These are phyloP conservation scores for Chelon labrosus DNA, from an alignment of 2,797 vertebrate species.

Conservation along the genomic window DNA sequence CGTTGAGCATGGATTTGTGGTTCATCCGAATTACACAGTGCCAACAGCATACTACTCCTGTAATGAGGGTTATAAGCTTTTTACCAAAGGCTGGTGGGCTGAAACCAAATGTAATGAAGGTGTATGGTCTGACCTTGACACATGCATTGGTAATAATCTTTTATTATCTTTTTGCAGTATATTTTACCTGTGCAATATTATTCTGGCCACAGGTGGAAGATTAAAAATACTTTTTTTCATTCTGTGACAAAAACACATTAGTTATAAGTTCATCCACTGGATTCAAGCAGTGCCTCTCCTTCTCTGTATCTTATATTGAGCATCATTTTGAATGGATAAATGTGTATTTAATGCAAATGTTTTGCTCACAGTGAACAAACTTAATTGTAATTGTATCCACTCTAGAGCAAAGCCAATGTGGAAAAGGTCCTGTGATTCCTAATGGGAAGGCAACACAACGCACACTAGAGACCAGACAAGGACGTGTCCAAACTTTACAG, in stretches of 20 bases:
- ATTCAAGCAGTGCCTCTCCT: no score
- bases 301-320: background rate
- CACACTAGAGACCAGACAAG: background rate
- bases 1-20: slow-evolving; percentile 41
- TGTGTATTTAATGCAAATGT: background rate
- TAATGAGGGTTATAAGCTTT: slow-evolving; percentile 42
- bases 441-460: background rate
- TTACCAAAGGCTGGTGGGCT: slow-evolving; percentile 65
- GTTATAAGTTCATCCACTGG: no score
- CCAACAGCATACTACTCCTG: slow-evolving; percentile 55
- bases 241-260: no score
- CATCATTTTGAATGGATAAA: background rate
- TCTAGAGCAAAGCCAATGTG: slow-evolving; percentile 51
- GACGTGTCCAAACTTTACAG: rapidly evolving
- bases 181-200: background rate
- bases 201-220: background rate
- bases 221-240: no score
- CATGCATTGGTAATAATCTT: slow-evolving; percentile 72
- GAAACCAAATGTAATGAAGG: slow-evolving; percentile 31
- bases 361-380: background rate
- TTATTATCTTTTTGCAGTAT: background rate
- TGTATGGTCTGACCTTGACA: background rate
- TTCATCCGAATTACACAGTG: background rate
- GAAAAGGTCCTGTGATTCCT: slow-evolving; percentile 41
- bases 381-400: background rate